A percentile compares a stretch with the other conserved stretches of the same genome.
These are phyloP conservation scores for Cinclus cinclus DNA, from an alignment of 2,113 vertebrate species.

Conservation along the genomic window DNA sequence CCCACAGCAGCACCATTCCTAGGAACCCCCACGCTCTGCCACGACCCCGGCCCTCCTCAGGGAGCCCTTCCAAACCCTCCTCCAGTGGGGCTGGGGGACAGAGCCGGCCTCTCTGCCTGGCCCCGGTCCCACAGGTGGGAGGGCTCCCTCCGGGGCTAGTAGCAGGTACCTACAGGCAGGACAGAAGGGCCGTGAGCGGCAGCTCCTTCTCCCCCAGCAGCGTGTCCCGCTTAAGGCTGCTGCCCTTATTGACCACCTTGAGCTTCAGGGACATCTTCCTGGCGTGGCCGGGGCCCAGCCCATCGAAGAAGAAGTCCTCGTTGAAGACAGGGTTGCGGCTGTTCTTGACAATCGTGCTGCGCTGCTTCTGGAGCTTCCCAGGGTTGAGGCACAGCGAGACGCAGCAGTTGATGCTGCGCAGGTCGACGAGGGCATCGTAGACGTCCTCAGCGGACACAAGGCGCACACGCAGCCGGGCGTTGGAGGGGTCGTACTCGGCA, in stretches of 20 bases:
- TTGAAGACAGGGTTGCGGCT: slow-evolving; percentile 96
- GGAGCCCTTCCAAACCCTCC: background rate
- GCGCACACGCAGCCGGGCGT: slow-evolving; percentile 86
- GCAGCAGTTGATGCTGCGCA: slow-evolving; percentile 94
- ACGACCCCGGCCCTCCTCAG: background rate
- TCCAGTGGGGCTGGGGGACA: background rate
- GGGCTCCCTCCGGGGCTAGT: background rate
- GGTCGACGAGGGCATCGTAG: slow-evolving; percentile 85
- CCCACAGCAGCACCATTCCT: background rate
- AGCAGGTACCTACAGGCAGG: slow-evolving; percentile 59
- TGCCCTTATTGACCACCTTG: slow-evolving; percentile 98
- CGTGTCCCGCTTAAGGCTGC: slow-evolving; percentile 92
- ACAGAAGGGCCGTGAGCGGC: slow-evolving; percentile 81
- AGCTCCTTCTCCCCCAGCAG: slow-evolving; percentile 93
- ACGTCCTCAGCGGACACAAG: slow-evolving; percentile 87
- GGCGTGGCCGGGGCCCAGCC: slow-evolving; percentile 80
- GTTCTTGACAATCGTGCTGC: slow-evolving; percentile 96
- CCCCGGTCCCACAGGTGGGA: background rate
- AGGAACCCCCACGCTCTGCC: background rate
- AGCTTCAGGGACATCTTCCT: slow-evolving; percentile 91
- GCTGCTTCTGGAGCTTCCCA: slow-evolving; percentile 94
- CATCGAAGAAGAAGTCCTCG: slow-evolving; percentile 98
- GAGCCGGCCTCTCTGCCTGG: background rate
- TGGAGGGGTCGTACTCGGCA: slow-evolving; percentile 85
- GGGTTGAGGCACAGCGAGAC: slow-evolving; percentile 92